Conservation (phyloP, 2,113 vertebrate genomes). For the Megaptera novaeangliae region DNA sequence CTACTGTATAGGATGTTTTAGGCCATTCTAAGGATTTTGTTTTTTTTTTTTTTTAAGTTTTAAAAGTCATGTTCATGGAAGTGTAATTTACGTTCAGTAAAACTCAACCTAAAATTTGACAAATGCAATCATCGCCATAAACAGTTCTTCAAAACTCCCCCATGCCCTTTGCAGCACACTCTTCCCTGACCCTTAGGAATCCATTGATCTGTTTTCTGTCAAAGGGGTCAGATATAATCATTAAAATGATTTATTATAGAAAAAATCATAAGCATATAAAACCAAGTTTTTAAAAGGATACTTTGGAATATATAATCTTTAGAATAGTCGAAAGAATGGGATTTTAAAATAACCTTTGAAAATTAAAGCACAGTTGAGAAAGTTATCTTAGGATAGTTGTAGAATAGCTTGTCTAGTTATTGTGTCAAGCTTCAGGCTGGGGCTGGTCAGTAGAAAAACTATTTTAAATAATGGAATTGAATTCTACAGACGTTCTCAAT, state of each 20-base stretch:
- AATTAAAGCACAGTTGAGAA: background rate
- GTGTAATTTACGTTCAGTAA: background rate
- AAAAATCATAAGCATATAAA: background rate
- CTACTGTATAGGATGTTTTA: background rate
- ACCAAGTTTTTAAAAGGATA: background rate
- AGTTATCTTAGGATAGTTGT: background rate
- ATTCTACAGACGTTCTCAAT: background rate
- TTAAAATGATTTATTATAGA: background rate
- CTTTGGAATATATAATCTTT: background rate
- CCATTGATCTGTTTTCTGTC: background rate
- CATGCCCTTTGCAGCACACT: background rate
- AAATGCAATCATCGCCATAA: background rate
- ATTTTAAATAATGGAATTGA: background rate
- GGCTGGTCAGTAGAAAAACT: background rate
- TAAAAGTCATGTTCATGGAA: conserved; percentile 22
- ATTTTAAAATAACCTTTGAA: background rate
- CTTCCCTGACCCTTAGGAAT: background rate
- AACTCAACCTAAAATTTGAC: background rate
- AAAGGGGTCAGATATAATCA: background rate
- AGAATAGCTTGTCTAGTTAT: background rate
- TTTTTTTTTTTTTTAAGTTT: background rate
- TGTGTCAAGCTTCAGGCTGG: background rate
- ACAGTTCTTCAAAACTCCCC: background rate
- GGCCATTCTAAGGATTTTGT: background rate
- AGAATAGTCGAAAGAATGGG: background rate